Base-by-base conservation (phyloP, 2,888 invertebrate species). In the Pegoplata infirma region DNA sequence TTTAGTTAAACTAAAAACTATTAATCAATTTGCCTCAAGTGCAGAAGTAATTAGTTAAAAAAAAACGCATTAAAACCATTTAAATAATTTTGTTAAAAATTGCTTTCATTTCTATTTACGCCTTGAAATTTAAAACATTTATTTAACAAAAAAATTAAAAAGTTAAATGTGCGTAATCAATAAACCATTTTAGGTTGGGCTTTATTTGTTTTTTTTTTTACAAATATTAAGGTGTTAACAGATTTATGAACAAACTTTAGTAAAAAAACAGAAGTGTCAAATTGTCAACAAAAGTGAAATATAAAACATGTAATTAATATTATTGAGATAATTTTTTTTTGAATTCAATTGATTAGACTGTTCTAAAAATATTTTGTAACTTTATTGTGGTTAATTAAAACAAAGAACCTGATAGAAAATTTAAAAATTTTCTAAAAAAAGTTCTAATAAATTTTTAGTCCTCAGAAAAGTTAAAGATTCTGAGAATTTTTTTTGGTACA, bases 261-360 rank as follows among this genome's bases (percentile, higher is more conserved):
- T 16, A 53, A 67, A 23, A 49, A 16, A 51, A 25, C 7, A 25
- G 40, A 47, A 66, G 59, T 78, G 74, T 78, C 78, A 78, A 66
- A 74, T 55, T 74, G 74, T 74, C 78, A 78, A 71, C 64, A 69
- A 78, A n/a, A 69, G 74, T 78, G 58, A 74, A 78, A 69, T 23
- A 19, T 25, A 59, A 64, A 78, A 78, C 74, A 69, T 69, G 78
- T 66, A 71, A 78, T 66, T 69, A 68, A 51, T 19, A 69, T 67
- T 46, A 40, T 67, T 61, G 28, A 67, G 25, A 59, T 21, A 28
- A 25, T 3, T 10, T 44, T 14, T 44, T 44, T 44, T 44, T 16
- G n/a, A n/a, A n/a, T n/a, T n/a, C n/a, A n/a, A n/a, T n/a, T n/a
- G n/a, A n/a, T n/a, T n/a, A n/a, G n/a, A n/a, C n/a, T n/a, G n/a